Conservation (phyloP, 2,888 invertebrate genomes). For the Lysandra bellargus region DNA sequence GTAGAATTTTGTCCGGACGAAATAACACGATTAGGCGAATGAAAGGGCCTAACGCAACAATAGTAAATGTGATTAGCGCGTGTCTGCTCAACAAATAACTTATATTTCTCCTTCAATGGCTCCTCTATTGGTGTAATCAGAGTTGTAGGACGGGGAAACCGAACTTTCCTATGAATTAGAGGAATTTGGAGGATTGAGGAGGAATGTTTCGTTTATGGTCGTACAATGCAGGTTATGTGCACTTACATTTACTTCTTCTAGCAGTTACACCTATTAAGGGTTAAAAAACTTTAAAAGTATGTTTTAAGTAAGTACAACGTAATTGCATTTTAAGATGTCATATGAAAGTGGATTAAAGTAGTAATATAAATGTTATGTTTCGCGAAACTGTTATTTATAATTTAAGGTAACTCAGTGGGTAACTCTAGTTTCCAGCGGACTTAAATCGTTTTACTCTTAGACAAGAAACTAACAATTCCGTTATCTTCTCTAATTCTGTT, state of each 20-base stretch:
- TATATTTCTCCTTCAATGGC: slow-evolving; percentile 70
- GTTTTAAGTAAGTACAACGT: not conserved
- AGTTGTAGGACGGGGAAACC: slow-evolving; percentile 2
- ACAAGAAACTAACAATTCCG: not conserved
- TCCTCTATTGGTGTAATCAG: slow-evolving; percentile 36
- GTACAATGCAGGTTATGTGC: not conserved
- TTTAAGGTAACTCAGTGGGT: not conserved
- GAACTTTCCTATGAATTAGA: not conserved
- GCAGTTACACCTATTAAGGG: too few species aligned
- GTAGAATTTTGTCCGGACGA: slow-evolving; percentile 65
- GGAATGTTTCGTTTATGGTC: not conserved
- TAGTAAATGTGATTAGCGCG: slow-evolving; percentile 78
- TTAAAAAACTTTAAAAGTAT: not conserved
- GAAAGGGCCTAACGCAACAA: slow-evolving; percentile 78
- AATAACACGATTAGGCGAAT: slow-evolving; percentile 79
- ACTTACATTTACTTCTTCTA: not conserved
- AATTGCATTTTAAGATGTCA: too few species aligned
- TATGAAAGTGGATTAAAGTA: not conserved
- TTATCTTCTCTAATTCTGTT: not conserved
- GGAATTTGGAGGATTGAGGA: not conserved
- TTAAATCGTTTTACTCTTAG: not conserved
- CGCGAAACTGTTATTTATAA: not conserved
- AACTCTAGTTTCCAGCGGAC: not conserved
- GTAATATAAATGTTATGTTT: not conserved
- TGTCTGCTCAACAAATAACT: slow-evolving; percentile 74